A percentile compares a stretch with the other conserved stretches of the same genome.
Conservation (phyloP, 2,888 invertebrate species). For the Nesidiocoris tenuis region DNA sequence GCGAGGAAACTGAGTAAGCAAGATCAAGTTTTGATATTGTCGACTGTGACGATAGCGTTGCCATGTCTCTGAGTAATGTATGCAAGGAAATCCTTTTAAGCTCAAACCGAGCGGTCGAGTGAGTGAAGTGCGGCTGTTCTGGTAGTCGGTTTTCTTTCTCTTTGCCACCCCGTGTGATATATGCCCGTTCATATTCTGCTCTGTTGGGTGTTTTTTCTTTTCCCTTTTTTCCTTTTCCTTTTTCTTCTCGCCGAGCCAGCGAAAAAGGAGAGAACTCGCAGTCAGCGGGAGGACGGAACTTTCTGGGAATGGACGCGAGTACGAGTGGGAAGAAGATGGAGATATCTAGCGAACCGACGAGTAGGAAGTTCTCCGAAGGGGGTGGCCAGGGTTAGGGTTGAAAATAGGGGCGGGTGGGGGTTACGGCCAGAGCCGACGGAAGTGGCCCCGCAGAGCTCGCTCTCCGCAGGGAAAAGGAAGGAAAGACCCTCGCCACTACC, state of each 20-base stretch:
- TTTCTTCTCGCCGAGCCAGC: constrained; percentile 29
- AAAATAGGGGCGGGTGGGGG: constrained; percentile 14
- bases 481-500: constrained; percentile 1
- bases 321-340: not conserved
- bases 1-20: no score
- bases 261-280: constrained; percentile 30
- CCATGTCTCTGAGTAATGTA: not conserved
- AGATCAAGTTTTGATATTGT: no score
- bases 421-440: constrained; percentile 21
- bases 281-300: constrained; percentile 21
- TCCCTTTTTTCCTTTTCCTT: not conserved
- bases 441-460: constrained; percentile 33
- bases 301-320: not conserved
- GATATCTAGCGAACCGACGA: not conserved
- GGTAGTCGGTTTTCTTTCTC: not conserved
- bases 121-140: not conserved
- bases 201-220: constrained; percentile 29
- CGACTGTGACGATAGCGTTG: not conserved
- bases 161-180: constrained; percentile 26
- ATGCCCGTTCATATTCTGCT: constrained; percentile 41
- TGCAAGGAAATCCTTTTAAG: not conserved
- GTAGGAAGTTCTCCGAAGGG: constrained; percentile 8
- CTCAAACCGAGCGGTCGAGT: not conserved
- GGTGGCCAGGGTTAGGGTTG: constrained; percentile 3
- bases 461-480: constrained; percentile 19